Base-by-base conservation (phyloP, 2,888 invertebrate genomes). In the Bombyx huttoni region DNA sequence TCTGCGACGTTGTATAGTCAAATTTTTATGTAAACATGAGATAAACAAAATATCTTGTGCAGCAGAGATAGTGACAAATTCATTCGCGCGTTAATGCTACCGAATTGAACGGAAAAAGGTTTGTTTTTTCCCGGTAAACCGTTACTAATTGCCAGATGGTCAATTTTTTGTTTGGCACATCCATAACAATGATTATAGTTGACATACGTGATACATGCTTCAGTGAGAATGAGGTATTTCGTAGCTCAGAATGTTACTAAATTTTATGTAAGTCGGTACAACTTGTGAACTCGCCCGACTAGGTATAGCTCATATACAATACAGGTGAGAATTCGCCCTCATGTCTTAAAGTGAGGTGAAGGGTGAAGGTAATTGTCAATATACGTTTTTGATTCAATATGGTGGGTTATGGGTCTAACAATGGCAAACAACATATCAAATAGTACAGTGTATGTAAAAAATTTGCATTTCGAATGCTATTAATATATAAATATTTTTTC, bases 71-170 rank as follows among this genome's bases (percentile, higher is more conserved):
- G 49, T 46, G 35, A 48, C 46, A 51, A 53, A 51, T 54, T 59
- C 73, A 72, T 56, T 74, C 68, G 74, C 63, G 71, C 79, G 81
- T 78, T 65, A 68, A 77, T 69, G 87, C 87, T 88, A 86, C 87
- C 78, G 87, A 77, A 82, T 86, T 83, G 64, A 75, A 74, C 70
- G 71, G 68, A 71, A 70, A 73, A 78, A 76, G 74, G 73, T 73
- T 67, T 58, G 61, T 64, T 75, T 78, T 84, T 82, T 84, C 79
- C 70, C 73, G 62, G 64, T 60, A 67, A 70, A 75, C 81, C 82
- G 84, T 86, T 81, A 79, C 73, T 64, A 79, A 78, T 79, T 68
- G 73, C 78, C 86, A 87, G 78, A 84, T 86, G 84, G 74, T 78
- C 64, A 71, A 70, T 78, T 83, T 82, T 82, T 81, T 79, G 76